Evolutionary conservation across 2,113 vertebrate species (phyloP), one percentile per base, ranked within the genome.

Genomic region (Cichladusa arquata): DNA sequence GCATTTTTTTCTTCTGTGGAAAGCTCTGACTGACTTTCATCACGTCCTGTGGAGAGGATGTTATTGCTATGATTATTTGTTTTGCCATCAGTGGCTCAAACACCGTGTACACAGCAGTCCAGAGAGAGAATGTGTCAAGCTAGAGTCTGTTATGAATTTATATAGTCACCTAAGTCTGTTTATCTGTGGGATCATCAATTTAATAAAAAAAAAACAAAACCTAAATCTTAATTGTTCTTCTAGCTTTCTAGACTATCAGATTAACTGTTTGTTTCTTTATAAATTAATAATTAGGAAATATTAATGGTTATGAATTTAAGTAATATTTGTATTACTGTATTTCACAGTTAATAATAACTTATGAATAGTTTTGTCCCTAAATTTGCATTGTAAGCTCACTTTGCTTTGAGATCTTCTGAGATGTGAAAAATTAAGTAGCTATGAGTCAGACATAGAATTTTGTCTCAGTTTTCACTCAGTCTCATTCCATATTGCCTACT

Each of bases 1-100:
- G 51, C 13, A 17, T 78, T 71, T 92, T 56, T 72, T 73, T 4
- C n/a, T 85, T 73, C 53, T 33, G 7, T 51, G 66, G 47, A 84
- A 92, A 90, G 28, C 22, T 58, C 29, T 74, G 70, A 58, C 24
- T 83, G 58, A 76, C 47, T 62, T 88, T 80, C n/a, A 23, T 73
- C 12, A 65, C 36, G 54, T 86, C 86, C 83, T 60, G 24, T 40
- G 24, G 56, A 66, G 76, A 77, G 15, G n/a, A 78, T 66, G 56
- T 73, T 92, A 92, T 86, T 92, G 47, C 76, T 69, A 16, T 69
- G 71, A 83, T 86, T 86, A 92, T 88, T 95, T 88, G 25, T 86
- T 94, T 94, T 88, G 45, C 71, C 58, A 92, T 83, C 67, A 77
- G 60, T 77, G 50, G 42, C 51, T 78, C 42, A 86, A 77, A 81